Conservation (phyloP, 2,797 vertebrate species). For the Sylvilagus floridanus region DNA sequence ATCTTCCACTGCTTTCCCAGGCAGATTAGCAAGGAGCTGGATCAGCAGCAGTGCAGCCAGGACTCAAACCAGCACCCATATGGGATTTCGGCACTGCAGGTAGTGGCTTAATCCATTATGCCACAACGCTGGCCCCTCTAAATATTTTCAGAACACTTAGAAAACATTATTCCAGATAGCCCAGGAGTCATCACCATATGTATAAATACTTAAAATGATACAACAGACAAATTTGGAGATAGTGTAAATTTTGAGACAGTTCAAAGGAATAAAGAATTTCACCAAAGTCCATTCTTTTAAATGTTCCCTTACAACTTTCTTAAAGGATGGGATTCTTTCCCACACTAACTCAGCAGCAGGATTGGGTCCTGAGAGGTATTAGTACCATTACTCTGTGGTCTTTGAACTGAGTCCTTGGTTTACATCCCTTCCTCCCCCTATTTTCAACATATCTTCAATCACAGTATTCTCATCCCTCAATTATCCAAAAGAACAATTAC, state of each 20-base stretch:
- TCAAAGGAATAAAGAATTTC: neutral
- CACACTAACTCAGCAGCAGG: neutral
- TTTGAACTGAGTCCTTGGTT: neutral
- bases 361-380: neutral
- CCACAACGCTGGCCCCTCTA: no score
- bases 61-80: no score
- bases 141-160: neutral
- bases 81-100: no score
- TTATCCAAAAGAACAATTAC: neutral
- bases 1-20: no score
- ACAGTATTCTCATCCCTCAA: neutral
- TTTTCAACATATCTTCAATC: neutral
- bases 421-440: neutral
- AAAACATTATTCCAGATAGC: neutral
- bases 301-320: neutral
- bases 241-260: neutral
- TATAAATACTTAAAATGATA: neutral
- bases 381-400: neutral
- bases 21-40: no score
- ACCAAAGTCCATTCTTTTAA: neutral
- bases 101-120: no score
- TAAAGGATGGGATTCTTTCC: neutral
- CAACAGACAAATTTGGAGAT: neutral
- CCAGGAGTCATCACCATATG: neutral
- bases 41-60: no score